Conservation (phyloP, 2,888 invertebrate species). For the Notocelia uddmanniana region DNA sequence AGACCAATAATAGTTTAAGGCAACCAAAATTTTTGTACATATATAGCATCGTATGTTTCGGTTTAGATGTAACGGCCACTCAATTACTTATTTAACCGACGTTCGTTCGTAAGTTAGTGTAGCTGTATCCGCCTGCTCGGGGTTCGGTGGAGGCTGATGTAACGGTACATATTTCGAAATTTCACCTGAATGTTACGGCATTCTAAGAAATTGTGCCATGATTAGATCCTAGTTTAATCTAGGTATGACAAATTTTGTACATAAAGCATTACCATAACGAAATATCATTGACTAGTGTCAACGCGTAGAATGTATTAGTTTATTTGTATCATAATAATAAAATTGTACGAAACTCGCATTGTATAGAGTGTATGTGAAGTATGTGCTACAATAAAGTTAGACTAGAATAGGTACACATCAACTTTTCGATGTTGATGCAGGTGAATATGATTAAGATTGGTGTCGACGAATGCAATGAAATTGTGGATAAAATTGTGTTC, state of each 20-base stretch:
- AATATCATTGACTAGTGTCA: slow-evolving; percentile 65
- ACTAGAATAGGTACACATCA: slow-evolving; percentile 63
- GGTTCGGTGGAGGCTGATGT: slow-evolving; percentile 5
- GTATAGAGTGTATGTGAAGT: slow-evolving; percentile 61
- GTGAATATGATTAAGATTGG: slow-evolving; percentile 78
- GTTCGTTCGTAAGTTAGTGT: slow-evolving; percentile 42
- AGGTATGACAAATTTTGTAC: slow-evolving; percentile 71
- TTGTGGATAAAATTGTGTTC: slow-evolving; percentile 72
- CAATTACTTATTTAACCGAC: slow-evolving; percentile 40
- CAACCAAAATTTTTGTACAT: slow-evolving; percentile 43
- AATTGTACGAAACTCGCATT: slow-evolving; percentile 66
- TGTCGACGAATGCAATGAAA: slow-evolving; percentile 64
- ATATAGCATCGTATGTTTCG: slow-evolving; percentile 38
- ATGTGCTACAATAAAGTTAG: slow-evolving; percentile 64
- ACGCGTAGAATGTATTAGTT: slow-evolving; percentile 59
- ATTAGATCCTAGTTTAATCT: slow-evolving; percentile 62
- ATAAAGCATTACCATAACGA: slow-evolving; percentile 72
- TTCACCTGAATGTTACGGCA: slow-evolving; percentile 63
- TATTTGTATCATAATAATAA: slow-evolving; percentile 68
- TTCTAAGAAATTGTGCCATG: slow-evolving; percentile 82
- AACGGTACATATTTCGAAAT: slow-evolving; percentile 76
- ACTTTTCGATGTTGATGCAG: slow-evolving; percentile 71
- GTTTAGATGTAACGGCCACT: slow-evolving; percentile 42
- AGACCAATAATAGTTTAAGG: slow-evolving; percentile 45
- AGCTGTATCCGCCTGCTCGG: slow-evolving; percentile 31